Base-by-base conservation (phyloP, 2,113 vertebrate genomes). In the Anhinga anhinga region DNA sequence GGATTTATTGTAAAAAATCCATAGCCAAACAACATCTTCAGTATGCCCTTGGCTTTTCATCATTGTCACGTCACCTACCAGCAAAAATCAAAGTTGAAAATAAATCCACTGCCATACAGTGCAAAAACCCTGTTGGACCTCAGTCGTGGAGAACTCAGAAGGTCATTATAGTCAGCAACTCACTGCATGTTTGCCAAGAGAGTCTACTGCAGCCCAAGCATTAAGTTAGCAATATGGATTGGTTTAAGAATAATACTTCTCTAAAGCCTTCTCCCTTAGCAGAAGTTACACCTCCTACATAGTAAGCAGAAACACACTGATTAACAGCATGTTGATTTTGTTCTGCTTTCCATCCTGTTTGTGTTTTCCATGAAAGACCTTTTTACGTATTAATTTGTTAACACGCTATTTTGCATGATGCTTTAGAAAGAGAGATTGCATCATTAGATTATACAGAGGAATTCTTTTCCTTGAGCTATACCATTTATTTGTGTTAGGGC, bases 101-200 rank as follows among this genome's bases (percentile, higher is more conserved):
- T 30, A 82, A 74, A 45, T 32, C 10, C 30, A 72, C 19, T 25
- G 3, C 5, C 25, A 20, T 3, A 49, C 3, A 5, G 53, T 44
- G 65, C 3, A 55, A 65, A 61, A 65, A 4, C 0, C 6, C 16
- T 29, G 8, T 19, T 38, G 32, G 13, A 32, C 13, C 10, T 62
- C 32, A 30, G 11, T 50, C 4, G 0, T 74, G 40, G 15, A 77
- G n/a, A 27, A 17, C 20, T 62, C 22, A 73, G 38, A n/a, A 8
- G 2, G 6, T 16, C 52, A 23, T 8, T 69, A 26, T 6, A 62
- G 27, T 71, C 40, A 65, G 5, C 0, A 3, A 40, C 0, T 0
- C 3, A 53, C 12, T 79, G 5, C 6, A 13, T 32, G 8, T 65
- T 76, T 88, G 19, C 11, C 3, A 1, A 15, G 21, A 61, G 42